Percentiles rank a stretch among this genome's conserved stretches.
phyloP scores from a whole-genome alignment of 1,140 invertebrate genomes.

The Hyposmocoma kahamanoa region DNA sequence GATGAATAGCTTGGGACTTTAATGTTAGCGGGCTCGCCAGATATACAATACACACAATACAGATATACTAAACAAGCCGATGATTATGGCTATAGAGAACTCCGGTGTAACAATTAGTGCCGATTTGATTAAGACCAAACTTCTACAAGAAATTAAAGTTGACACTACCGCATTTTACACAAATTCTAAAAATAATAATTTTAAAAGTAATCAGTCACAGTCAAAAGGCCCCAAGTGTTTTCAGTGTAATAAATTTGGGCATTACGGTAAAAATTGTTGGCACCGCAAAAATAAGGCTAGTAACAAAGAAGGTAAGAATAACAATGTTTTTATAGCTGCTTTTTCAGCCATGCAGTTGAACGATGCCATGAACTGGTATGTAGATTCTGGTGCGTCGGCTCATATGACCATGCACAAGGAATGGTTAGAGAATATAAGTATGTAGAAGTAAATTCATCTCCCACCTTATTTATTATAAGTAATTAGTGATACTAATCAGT shows the following conservation, averaged over 20 bases:
- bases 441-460: no score
- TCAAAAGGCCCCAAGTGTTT: not conserved
- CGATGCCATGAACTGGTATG: not conserved
- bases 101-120: constrained; percentile 2
- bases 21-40: not conserved
- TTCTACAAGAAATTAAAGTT: not conserved
- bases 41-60: no score
- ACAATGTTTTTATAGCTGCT: constrained; percentile 1
- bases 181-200: not conserved
- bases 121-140: not conserved
- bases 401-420: constrained; percentile 7
- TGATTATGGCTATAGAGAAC: not conserved
- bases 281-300: not conserved
- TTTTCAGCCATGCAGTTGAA: constrained; percentile 4
- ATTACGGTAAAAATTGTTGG: constrained; percentile 2
- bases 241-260: not conserved
- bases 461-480: no score
- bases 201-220: not conserved
- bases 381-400: not conserved
- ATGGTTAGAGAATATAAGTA: constrained; percentile 4
- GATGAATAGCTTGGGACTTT: constrained; percentile 1
- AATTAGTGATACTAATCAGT: no score
- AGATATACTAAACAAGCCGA: no score
- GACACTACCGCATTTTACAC: constrained; percentile 1
- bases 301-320: not conserved